Percentiles rank a stretch among this genome's conserved stretches.
phyloP scores from a whole-genome alignment of 2,888 invertebrate species.

The Poecilobothrus nobilitatus region DNA sequence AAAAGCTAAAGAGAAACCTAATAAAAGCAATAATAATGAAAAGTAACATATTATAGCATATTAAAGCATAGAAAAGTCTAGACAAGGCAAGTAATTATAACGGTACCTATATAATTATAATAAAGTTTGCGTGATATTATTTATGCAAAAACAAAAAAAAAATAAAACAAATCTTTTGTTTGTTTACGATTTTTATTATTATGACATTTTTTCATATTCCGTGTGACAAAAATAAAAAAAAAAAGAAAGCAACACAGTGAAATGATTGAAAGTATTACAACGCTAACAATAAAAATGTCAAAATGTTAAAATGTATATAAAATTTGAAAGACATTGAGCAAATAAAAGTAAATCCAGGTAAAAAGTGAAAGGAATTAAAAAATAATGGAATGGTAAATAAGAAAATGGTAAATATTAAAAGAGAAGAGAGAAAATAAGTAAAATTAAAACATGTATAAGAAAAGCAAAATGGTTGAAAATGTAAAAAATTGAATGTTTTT shows the following conservation, averaged over 20 bases:
- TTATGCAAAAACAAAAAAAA: background rate
- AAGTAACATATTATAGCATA: background rate
- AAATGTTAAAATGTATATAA: background rate
- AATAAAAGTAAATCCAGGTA: too few relatives aligned
- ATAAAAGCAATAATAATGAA: background rate
- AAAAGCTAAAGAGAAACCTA: too few relatives aligned
- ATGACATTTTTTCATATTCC: background rate
- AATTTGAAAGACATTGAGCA: background rate
- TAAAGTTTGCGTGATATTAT: constrained; percentile 1
- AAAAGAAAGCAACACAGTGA: too few relatives aligned
- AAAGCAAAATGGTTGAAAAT: too few relatives aligned
- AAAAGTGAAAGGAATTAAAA: too few relatives aligned
- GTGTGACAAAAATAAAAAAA: background rate
- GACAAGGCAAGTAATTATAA: constrained; percentile 1
- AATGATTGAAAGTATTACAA: background rate
- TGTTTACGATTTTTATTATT: background rate
- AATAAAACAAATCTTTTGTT: background rate
- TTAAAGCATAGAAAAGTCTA: background rate
- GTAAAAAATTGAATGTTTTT: too few relatives aligned
- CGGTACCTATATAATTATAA: background rate
- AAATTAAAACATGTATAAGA: too few relatives aligned
- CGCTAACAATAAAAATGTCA: background rate
- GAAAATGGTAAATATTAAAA: too few relatives aligned
- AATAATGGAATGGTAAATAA: too few relatives aligned
- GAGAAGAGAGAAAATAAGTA: too few relatives aligned